These are phyloP conservation scores for Schizopygopsis pylzovi DNA, from an alignment of 2,797 vertebrate genomes.

Conservation along the genomic window DNA sequence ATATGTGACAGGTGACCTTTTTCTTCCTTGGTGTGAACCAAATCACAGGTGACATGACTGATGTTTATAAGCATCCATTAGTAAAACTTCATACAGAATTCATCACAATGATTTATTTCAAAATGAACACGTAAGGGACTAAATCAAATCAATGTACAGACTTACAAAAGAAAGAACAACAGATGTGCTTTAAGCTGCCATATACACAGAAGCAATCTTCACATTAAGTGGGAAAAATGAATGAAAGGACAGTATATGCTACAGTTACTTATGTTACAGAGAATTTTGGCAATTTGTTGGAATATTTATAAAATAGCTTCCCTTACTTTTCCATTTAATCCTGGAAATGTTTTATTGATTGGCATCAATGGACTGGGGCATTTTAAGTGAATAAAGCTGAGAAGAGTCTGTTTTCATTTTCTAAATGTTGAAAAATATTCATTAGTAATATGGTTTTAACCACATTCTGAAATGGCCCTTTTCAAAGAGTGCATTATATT, in stretches of 20 bases:
- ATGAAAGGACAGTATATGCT: conserved; percentile 70
- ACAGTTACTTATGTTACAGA: conserved; percentile 18
- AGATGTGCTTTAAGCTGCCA: conserved; percentile 60
- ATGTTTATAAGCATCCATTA: neutral
- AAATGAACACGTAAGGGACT: conserved; percentile 45
- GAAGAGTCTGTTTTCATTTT: conserved; percentile 53
- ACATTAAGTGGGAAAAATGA: conserved; percentile 60
- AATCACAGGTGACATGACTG: neutral
- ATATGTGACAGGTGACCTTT: neutral
- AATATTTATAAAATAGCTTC: neutral
- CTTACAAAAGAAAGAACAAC: conserved; percentile 38
- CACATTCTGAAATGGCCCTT: conserved; percentile 9
- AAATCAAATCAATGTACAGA: conserved; percentile 50
- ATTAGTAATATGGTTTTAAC: neutral
- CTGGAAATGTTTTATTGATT: neutral
- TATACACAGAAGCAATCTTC: conserved; percentile 59
- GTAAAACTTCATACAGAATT: conserved; percentile 36
- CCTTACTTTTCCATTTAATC: neutral
- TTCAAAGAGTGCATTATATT: conserved; percentile 21
- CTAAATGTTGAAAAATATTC: conserved; percentile 33
- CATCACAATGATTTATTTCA: conserved; percentile 54
- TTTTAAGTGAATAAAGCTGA: neutral
- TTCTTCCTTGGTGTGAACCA: neutral
- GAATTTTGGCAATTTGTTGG: neutral
- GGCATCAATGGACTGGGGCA: neutral